Percentiles rank a stretch among this genome's conserved stretches.
Conservation (phyloP, 1,140 invertebrate genomes). For the Subanguina moxae region DNA sequence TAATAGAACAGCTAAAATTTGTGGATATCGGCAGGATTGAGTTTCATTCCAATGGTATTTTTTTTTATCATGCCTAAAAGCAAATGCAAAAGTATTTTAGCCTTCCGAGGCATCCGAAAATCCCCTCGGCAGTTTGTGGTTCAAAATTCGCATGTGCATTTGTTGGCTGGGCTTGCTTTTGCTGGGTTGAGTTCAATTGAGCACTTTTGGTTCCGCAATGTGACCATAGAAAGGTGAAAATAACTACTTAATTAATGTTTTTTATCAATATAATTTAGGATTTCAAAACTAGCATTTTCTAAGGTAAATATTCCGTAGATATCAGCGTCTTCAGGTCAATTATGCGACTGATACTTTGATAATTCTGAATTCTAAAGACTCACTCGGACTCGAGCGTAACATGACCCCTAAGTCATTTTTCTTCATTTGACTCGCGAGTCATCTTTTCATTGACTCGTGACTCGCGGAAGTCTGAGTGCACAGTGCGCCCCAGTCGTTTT, state of each 20-base stretch:
- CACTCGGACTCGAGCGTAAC: no score
- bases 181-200: constrained; percentile 31
- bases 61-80: not conserved
- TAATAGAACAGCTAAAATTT: constrained; percentile 39
- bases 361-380: no score
- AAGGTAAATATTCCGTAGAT: not conserved
- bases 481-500: no score
- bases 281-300: not conserved
- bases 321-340: no score
- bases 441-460: no score
- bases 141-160: constrained; percentile 25
- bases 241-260: not conserved
- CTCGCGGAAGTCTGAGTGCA: no score
- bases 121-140: constrained; percentile 35
- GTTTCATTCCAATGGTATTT: constrained; percentile 16
- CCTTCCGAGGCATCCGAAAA: constrained; percentile 37
- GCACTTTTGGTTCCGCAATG: constrained; percentile 45
- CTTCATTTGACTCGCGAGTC: no score
- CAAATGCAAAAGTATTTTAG: not conserved
- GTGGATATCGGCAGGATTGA: constrained; percentile 29
- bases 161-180: constrained; percentile 22
- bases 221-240: constrained; percentile 34
- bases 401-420: no score
- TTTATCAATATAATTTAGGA: not conserved
- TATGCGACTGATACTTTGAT: no score